phyloP scores from a whole-genome alignment of 2,888 invertebrate genomes.

The Liopterus haemorrhoidalis region DNA sequence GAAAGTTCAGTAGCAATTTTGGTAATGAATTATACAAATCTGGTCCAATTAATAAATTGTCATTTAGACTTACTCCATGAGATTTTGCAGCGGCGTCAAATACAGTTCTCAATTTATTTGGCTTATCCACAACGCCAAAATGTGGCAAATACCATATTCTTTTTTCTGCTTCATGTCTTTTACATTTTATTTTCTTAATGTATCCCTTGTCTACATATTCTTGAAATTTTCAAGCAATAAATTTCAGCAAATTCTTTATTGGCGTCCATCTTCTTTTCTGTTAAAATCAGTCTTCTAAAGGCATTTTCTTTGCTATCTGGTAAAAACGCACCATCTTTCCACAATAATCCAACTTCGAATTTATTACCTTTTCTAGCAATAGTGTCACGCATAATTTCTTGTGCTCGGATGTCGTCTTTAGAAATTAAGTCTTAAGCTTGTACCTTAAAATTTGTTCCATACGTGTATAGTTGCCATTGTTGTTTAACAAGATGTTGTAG shows the following conservation, averaged over 20 bases:
- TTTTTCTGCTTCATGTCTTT: conserved; percentile 16
- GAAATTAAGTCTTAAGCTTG: neutral
- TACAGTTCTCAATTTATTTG: conserved; percentile 33
- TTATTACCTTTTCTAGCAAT: conserved; percentile 15
- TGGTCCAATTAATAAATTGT: conserved; percentile 37
- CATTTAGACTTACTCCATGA: conserved; percentile 34
- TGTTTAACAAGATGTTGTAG: conserved; percentile 2
- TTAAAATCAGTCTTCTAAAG: conserved; percentile 19
- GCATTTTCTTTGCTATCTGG: conserved; percentile 32
- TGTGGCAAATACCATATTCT: conserved; percentile 36
- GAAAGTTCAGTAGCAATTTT: conserved; percentile 40
- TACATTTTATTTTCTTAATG: conserved; percentile 22
- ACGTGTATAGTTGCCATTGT: conserved; percentile 4
- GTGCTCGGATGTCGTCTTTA: conserved; percentile 2
- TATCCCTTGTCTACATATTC: conserved; percentile 29
- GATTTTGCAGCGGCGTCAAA: conserved; percentile 37
- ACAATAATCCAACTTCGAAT: conserved; percentile 29
- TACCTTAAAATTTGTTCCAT: neutral
- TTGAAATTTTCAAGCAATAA: conserved; percentile 25
- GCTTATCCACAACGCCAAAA: conserved; percentile 34
- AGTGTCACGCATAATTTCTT: conserved; percentile 20
- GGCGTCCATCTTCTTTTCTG: conserved; percentile 26
- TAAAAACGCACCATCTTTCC: conserved; percentile 28
- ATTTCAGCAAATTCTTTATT: conserved; percentile 19
- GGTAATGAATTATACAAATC: conserved; percentile 37